A percentile compares a stretch with the other conserved stretches of the same genome.
These are phyloP conservation scores for Rhinoderma darwinii DNA, from an alignment of 2,113 vertebrate species.

Conservation along the genomic window DNA sequence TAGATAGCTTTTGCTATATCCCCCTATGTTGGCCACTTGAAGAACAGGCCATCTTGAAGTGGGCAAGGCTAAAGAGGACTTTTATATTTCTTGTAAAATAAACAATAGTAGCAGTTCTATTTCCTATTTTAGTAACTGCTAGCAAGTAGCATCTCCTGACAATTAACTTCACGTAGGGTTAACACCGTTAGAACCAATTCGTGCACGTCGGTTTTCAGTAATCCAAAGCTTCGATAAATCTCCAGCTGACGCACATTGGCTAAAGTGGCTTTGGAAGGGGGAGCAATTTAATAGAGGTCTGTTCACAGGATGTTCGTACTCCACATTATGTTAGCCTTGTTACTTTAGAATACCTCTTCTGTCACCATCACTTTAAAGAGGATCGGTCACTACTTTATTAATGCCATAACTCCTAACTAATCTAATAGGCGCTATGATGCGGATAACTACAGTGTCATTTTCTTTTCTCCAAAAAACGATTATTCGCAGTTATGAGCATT, in stretches of 20 bases:
- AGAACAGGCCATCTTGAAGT: background rate
- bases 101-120: background rate
- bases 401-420: no score
- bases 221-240: conserved; percentile 57
- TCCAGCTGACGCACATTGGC: conserved; percentile 55
- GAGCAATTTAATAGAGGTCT: conserved; percentile 4
- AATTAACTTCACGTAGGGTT: conserved; percentile 42
- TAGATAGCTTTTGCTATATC: background rate
- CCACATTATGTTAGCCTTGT: background rate
- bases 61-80: background rate
- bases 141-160: background rate
- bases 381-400: no score
- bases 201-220: conserved; percentile 38
- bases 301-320: background rate
- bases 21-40: background rate
- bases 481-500: no score
- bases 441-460: no score
- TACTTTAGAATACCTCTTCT: background rate
- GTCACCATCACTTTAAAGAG: background rate
- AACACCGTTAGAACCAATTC: conserved; percentile 9
- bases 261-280: conserved; percentile 52
- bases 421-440: no score
- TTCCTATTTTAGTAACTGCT: background rate
- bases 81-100: background rate
- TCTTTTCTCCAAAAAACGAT: no score